Evolutionary conservation across 1,140 invertebrate genomes (phyloP).

Genomic region (Solen grandis): DNA sequence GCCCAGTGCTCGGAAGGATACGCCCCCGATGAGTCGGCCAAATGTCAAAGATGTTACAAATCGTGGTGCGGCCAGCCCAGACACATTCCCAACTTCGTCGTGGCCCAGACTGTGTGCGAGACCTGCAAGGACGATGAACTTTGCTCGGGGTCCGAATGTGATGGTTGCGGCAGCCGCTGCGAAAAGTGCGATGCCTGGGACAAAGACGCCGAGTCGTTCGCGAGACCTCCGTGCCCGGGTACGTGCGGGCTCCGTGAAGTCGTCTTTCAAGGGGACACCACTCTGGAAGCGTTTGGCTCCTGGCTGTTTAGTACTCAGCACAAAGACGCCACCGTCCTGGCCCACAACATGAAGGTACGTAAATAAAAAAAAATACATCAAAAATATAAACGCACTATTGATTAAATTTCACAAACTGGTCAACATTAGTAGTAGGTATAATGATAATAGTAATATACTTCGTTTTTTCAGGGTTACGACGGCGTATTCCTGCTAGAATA

Average conservation of each 20-base stretch:
- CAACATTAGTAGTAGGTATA: background rate
- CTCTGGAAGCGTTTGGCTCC: background rate
- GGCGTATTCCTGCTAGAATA: conserved; percentile 36
- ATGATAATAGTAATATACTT: background rate
- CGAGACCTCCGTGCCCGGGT: background rate
- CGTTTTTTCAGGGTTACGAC: conserved; percentile 20
- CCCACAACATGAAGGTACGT: no score
- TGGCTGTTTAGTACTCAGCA: conserved; percentile 35
- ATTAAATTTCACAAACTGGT: no score
- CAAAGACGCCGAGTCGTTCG: background rate
- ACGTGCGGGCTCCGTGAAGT: conserved; percentile 22
- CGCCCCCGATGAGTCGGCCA: background rate
- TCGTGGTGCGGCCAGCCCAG: conserved; percentile 17
- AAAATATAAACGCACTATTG: background rate
- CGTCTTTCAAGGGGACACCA: conserved; percentile 20
- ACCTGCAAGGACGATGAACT: background rate
- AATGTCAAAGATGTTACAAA: conserved; percentile 24
- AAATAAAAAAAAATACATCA: background rate
- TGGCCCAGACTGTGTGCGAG: conserved; percentile 24
- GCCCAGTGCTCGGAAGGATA: conserved; percentile 28
- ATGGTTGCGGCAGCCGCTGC: conserved; percentile 33
- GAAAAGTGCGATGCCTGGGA: conserved; percentile 12
- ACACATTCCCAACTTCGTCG: conserved; percentile 44
- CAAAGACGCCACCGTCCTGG: no score
- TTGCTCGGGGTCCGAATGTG: conserved; percentile 3